A percentile compares a stretch with the other conserved stretches of the same genome.
Evolutionary conservation across 2,113 vertebrate genomes (phyloP).

Genomic region (Halcyon senegalensis): DNA sequence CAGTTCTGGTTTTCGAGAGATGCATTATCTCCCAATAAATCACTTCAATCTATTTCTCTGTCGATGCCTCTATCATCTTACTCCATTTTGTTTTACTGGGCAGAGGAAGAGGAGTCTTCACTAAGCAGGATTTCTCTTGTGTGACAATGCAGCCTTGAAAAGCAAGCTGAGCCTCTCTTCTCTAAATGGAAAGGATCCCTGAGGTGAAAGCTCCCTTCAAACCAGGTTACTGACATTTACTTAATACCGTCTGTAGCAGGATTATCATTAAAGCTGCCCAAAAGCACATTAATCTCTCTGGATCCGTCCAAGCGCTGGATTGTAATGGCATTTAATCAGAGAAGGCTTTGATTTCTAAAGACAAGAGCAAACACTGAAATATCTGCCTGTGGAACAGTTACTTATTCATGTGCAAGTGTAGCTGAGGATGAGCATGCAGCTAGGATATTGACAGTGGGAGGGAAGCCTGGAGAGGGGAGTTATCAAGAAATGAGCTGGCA

Average conservation of each 20-base stretch:
- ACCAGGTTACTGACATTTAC: conserved; percentile 71
- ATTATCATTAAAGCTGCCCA: conserved; percentile 66
- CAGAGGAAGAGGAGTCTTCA: not conserved
- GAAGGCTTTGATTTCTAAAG: conserved; percentile 75
- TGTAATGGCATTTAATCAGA: conserved; percentile 72
- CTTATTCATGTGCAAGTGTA: conserved; percentile 50
- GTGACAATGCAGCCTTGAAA: conserved; percentile 37
- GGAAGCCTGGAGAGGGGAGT: not conserved
- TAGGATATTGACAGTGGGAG: not conserved
- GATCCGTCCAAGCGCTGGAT: conserved; percentile 58
- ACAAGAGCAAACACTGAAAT: conserved; percentile 65
- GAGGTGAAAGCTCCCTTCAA: conserved; percentile 65
- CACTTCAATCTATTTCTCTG: not conserved
- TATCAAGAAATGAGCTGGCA: not conserved
- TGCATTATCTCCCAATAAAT: not conserved
- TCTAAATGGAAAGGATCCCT: conserved; percentile 65
- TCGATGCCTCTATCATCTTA: not conserved
- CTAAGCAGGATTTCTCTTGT: conserved; percentile 52
- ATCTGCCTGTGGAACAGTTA: conserved; percentile 55
- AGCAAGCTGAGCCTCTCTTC: conserved; percentile 40
- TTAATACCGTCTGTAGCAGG: conserved; percentile 62
- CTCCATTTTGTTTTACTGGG: conserved; percentile 7
- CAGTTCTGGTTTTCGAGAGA: conserved; percentile 6
- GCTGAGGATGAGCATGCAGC: not conserved
- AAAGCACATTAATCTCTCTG: conserved; percentile 70